Evolutionary conservation across 2,888 invertebrate species (phyloP), one percentile per base, ranked within the genome.

Genomic region (Leuctra nigra): DNA sequence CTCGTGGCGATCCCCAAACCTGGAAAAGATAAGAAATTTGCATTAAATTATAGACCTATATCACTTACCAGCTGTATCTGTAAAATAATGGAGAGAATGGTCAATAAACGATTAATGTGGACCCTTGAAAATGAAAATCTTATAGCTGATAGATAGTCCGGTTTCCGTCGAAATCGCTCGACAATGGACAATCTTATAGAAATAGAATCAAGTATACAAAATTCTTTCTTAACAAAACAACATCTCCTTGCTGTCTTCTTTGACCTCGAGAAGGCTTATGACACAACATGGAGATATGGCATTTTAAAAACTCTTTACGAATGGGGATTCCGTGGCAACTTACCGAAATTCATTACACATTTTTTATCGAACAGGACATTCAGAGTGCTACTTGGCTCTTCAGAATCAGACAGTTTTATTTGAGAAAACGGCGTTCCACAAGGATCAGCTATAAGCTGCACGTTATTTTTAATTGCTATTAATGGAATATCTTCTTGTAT

Each of bases 61-160:
- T 62, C 64, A 22, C 57, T 66, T n/a, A 64, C 65, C 9, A 64
- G 63, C 44, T 65, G 64, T 47, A 39, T 65, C 2, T 64, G 64
- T 25, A 66, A 66, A 55, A 47, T 63, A 0, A 57, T 65, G 61
- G 65, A 64, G 48, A 33, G 58, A 35, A 63, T 65, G 61, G 58
- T 65, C 4, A 64, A 63, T 41, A 44, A 59, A 13, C 48, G 64
- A 1, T 59, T 65, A 7, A 53, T 62, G 11, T 63, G 61, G 62
- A 55, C 53, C 24, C 54, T 64, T 3, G 62, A 64, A 44, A 35
- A 54, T 2, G 54, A 61, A 20, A 50, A 57, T 22, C 54, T 62
- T 2, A 25, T 63, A n/a, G 25, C 64, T 3, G 23, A 38, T 1
- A 18, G 23, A 16, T 63, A 64, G 47, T 44, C 20, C 53, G 50